Base-by-base conservation (phyloP, 2,113 vertebrate species). In the Formicarius rufipectus region DNA sequence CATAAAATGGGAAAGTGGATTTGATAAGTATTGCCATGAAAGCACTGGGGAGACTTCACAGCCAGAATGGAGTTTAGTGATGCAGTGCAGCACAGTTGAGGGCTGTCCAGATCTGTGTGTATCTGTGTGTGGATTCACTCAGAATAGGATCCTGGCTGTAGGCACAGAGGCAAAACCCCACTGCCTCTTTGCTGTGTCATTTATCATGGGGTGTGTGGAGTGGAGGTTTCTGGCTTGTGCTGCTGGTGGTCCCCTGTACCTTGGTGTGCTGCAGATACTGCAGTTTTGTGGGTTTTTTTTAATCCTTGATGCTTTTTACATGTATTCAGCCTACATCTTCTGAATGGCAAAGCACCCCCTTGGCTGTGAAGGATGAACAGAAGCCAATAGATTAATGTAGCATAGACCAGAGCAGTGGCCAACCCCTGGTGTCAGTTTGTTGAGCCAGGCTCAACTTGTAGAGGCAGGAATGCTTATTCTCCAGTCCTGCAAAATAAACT, bases 201-300 rank as follows among this genome's bases (percentile, higher is more conserved):
- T 56, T 66, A 8, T 2, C 1, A 0, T 20, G 59, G 56, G 47
- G 1, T 56, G 0, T 8, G 31, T 42, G 42, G 33, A 55, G 35
- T 58, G 55, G 37, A 76, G 75, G 35, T 74, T 35, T 67, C 50
- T 87, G 77, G 4, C 78, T 85, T 73, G 39, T 75, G 82, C 60
- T 93, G 37, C 78, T 72, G 10, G 9, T 30, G n/a, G 19, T 76
- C 24, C 24, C 9, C 44, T 76, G 66, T 71, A 42, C 47, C 52
- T 78, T 20, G 18, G 15, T 35, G 18, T 64, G 85, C 58, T 92
- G 71, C 40, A 82, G 62, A 16, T 60, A 35, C n/a, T 82, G 71
- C 71, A 72, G 11, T 52, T 60, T 58, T 55, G 23, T 22, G 31
- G 17, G 11, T 2, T 63, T 63, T 40, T 84, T 83, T 62, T 5